Evolutionary conservation across 1,140 invertebrate genomes (phyloP).

Genomic region (Drosophila kanapiae): DNA sequence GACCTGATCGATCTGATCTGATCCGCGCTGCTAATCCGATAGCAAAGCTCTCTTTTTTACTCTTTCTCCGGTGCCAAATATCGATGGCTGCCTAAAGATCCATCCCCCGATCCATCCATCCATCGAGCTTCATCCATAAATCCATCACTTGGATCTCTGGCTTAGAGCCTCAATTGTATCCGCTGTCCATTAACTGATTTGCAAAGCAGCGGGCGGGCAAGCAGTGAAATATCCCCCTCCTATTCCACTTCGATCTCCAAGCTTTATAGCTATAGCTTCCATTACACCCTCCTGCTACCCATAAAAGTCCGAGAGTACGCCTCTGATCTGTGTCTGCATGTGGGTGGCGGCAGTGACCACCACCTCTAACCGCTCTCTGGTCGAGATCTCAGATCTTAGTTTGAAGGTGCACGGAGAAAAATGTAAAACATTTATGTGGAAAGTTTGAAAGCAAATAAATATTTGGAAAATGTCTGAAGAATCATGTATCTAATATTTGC

Average conservation of each 20-base stretch:
- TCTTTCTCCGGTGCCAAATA: constrained; percentile 33
- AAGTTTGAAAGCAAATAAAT: not conserved
- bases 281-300: not conserved
- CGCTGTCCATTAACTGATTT: constrained; percentile 63
- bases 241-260: constrained; percentile 4
- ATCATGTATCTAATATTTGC: too few relatives aligned
- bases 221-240: not conserved
- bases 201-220: constrained; percentile 45
- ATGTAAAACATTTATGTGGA: not conserved
- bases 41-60: not conserved
- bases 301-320: constrained; percentile 18
- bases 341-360: constrained; percentile 52
- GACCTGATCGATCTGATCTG: constrained; percentile 26
- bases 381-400: constrained; percentile 26
- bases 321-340: constrained; percentile 47
- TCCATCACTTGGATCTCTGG: constrained; percentile 23
- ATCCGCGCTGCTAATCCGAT: constrained; percentile 10
- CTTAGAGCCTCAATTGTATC: constrained; percentile 46
- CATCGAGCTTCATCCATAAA: constrained; percentile 43
- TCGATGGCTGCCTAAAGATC: constrained; percentile 29
- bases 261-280: not conserved
- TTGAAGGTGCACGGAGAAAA: constrained; percentile 19
- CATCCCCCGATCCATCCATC: constrained; percentile 26
- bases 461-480: not conserved
- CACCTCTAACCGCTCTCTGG: constrained; percentile 34